Evolutionary conservation across 37 sponge, comb jelly and placozoan genomes (phyloP).

Genomic region (Cladorhizidae sp.): DNA sequence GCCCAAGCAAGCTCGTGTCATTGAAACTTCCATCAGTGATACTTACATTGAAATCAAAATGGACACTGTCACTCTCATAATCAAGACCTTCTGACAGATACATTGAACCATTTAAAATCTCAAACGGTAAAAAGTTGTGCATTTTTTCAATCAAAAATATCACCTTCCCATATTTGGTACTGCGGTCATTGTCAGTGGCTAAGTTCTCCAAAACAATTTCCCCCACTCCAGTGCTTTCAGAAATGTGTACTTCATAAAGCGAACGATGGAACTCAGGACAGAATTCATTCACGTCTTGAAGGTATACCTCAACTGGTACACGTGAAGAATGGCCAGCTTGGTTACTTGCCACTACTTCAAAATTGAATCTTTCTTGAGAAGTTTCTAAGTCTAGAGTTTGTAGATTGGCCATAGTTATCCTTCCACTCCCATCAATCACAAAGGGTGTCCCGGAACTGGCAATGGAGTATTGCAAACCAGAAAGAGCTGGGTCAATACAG

Average conservation of each 20-base stretch:
- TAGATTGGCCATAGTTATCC: background rate
- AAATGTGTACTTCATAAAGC: background rate
- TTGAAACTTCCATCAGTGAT: slow-evolving; percentile 37
- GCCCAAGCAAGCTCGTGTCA: slow-evolving; percentile 1
- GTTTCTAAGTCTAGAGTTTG: slow-evolving; percentile 43
- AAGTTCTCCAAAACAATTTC: slow-evolving; percentile 12
- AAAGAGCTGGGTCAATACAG: slow-evolving; percentile 27
- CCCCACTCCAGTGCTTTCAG: slow-evolving; percentile 27
- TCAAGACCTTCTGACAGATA: slow-evolving; percentile 26
- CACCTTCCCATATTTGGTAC: slow-evolving; percentile 23
- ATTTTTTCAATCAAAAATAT: background rate
- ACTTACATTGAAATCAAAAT: slow-evolving; percentile 38
- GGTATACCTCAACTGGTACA: slow-evolving; percentile 36
- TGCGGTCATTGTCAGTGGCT: slow-evolving; percentile 45
- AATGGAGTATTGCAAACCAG: slow-evolving; percentile 31
- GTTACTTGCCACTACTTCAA: slow-evolving; percentile 52
- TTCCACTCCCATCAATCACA: slow-evolving; percentile 42
- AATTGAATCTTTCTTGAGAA: slow-evolving; percentile 27
- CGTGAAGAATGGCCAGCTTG: slow-evolving; percentile 17
- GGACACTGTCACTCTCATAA: slow-evolving; percentile 37
- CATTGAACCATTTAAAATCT: slow-evolving; percentile 27
- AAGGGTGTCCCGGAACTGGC: slow-evolving; percentile 24
- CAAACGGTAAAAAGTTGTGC: slow-evolving; percentile 13
- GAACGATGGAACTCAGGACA: slow-evolving; percentile 41
- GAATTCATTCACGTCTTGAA: slow-evolving; percentile 74